Evolutionary conservation across 1,140 invertebrate genomes (phyloP).

Genomic region (Schmidtea mediterranea): DNA sequence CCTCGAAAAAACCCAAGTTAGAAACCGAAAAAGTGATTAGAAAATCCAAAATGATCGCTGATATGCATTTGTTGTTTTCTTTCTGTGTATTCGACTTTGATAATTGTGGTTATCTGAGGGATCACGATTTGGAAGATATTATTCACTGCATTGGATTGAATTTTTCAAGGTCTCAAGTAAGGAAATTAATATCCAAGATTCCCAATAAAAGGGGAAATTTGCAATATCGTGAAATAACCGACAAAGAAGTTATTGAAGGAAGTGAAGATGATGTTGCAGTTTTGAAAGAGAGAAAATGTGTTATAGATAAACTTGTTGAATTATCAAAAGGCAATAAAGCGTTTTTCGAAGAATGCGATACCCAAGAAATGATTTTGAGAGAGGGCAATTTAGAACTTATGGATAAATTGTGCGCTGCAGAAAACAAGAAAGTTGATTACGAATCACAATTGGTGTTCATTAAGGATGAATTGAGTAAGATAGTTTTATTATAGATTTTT

Average conservation of each 20-base stretch:
- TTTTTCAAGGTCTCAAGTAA: neutral
- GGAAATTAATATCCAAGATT: constrained; percentile 13
- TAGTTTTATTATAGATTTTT: no score
- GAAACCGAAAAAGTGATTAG: neutral
- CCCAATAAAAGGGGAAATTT: constrained; percentile 28
- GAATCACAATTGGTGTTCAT: no score
- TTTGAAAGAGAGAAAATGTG: neutral
- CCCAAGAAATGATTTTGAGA: no score
- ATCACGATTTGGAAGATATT: constrained; percentile 1
- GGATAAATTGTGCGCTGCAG: no score
- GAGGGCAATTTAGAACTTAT: no score
- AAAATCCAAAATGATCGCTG: neutral
- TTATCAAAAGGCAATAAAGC: no score
- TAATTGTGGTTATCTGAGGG: neutral
- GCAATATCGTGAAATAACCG: neutral
- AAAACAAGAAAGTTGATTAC: no score
- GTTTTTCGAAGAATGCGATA: no score
- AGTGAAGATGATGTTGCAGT: neutral
- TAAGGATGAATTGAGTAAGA: no score
- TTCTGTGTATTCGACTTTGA: neutral
- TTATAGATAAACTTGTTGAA: neutral
- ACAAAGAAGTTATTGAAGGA: constrained; percentile 1
- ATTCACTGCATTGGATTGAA: neutral
- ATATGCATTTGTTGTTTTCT: neutral
- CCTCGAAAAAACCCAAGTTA: constrained; percentile 4